These are phyloP conservation scores for Torymus tubicola DNA, from an alignment of 2,888 invertebrate species.

Conservation along the genomic window DNA sequence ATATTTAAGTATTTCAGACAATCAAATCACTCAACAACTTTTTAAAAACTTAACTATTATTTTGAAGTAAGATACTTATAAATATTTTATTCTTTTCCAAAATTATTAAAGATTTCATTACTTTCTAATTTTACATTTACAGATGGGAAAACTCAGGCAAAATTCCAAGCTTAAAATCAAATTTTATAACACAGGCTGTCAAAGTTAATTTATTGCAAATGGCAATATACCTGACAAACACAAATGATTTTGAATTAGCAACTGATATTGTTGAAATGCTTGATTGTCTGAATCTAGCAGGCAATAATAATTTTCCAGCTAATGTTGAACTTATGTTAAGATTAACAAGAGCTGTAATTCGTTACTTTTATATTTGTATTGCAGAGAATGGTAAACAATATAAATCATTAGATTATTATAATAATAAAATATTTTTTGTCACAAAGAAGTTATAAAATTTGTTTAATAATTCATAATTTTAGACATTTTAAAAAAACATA, in stretches of 20 bases:
- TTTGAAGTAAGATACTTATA: slow-evolving; percentile 65
- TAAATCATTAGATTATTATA: background rate
- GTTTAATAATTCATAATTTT: slow-evolving; percentile 29
- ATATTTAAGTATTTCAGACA: slow-evolving; percentile 64
- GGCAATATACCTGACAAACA: slow-evolving; percentile 74
- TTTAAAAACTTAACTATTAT: slow-evolving; percentile 77
- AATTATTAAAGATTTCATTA: slow-evolving; percentile 68
- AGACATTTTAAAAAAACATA: slow-evolving; percentile 82
- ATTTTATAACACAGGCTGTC: slow-evolving; percentile 76
- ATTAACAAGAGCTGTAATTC: slow-evolving; percentile 83
- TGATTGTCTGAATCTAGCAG: slow-evolving; percentile 82
- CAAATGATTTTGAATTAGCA: slow-evolving; percentile 72
- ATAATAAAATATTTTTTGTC: background rate
- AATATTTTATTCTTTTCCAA: slow-evolving; percentile 71
- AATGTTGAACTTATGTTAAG: slow-evolving; percentile 83
- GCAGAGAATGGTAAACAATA: slow-evolving; percentile 80
- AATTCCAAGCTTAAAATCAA: slow-evolving; percentile 74
- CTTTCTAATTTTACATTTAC: slow-evolving; percentile 58
- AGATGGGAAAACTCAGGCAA: slow-evolving; percentile 82
- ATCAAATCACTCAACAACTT: slow-evolving; percentile 73
- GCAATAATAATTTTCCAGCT: slow-evolving; percentile 79
- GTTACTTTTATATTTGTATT: slow-evolving; percentile 87
- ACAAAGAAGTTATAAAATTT: background rate
- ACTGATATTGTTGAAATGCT: slow-evolving; percentile 82
- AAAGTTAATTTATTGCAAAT: slow-evolving; percentile 77